phyloP scores from a whole-genome alignment of 2,797 vertebrate genomes.

The Mionectes olivaceus region DNA sequence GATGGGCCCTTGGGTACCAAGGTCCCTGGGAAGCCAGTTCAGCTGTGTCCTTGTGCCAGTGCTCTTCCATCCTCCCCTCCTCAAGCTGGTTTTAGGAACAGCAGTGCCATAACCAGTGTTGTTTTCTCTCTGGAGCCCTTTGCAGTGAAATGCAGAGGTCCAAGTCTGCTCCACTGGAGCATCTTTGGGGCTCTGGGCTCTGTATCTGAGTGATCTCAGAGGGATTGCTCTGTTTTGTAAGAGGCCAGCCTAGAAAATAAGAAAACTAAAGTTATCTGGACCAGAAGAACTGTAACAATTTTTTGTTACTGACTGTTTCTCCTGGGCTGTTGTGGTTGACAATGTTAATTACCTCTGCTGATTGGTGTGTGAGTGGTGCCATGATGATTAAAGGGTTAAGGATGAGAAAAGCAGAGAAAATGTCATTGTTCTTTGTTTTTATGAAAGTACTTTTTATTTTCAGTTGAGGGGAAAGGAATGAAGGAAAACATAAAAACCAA shows the following conservation, averaged over 20 bases:
- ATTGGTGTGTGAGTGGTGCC: background rate
- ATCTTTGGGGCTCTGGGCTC: background rate
- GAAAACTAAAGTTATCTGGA: background rate
- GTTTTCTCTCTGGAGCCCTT: background rate
- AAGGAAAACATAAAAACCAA: background rate
- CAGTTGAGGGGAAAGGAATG: background rate
- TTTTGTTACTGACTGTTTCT: background rate
- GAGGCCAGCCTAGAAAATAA: background rate
- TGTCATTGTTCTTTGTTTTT: background rate
- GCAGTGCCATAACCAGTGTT: background rate
- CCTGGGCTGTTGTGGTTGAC: background rate
- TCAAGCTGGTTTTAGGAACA: background rate
- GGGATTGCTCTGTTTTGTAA: background rate
- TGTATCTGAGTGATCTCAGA: background rate
- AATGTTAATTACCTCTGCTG: background rate
- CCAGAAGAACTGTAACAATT: background rate
- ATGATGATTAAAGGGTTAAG: background rate
- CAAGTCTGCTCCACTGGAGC: fast-evolving
- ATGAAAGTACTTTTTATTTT: background rate
- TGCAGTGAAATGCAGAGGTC: background rate
- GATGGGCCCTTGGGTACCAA: background rate
- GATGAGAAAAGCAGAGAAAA: background rate
- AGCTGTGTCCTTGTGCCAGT: background rate
- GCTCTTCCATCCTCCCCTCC: background rate
- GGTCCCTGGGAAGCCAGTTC: background rate